Base-by-base conservation (phyloP, 2,888 invertebrate genomes). In the Himalopsyche kuldschensis region DNA sequence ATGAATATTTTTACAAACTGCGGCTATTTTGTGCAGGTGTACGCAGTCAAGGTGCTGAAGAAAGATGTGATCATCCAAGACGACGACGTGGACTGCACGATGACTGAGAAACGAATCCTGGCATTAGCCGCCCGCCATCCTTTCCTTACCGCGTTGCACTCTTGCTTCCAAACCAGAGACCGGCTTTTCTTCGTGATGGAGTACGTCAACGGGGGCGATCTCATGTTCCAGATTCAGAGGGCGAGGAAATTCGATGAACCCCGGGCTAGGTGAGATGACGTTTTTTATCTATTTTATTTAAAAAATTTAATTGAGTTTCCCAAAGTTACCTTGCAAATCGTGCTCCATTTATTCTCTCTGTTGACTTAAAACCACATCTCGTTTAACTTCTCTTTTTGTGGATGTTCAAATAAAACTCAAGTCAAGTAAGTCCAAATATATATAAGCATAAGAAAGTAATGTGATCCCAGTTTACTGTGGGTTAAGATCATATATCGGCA, bases 181-280 rank as follows among this genome's bases (percentile, higher is more conserved):
- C 95, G 98, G 15, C 93, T 99, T 87, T 99, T 99, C 93, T 99
- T 99, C 92, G 98, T 99, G 87, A 99, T 99, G 99, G 99, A 99
- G 92, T 99, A 99, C 91, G 99, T 99, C 81, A 98, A 99, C 91
- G 99, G 99, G 87, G 99, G 99, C 87, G 99, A 97, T 92, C 93
- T 99, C 88, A 99, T 99, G 98, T 99, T 99, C 93, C 99, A 99
- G 94, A 99, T 99, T 88, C 99, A 99, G 92, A 94, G 97, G 88
- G 98, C 99, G 85, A 93, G 99, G 86, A 99, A 99, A 92, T 99
- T 99, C 91, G 99, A 99, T 90, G 99, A 99, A 90, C 95, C 97
- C 0, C 92, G 97, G 2, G 99, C 99, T 24, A 94, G 97, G 89
- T 98, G 15, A 78, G 24, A 24, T 78, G 20, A 1, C 24, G 1